Base-by-base conservation (phyloP, 1,140 invertebrate genomes). In the Druon quercuslanigerum region DNA sequence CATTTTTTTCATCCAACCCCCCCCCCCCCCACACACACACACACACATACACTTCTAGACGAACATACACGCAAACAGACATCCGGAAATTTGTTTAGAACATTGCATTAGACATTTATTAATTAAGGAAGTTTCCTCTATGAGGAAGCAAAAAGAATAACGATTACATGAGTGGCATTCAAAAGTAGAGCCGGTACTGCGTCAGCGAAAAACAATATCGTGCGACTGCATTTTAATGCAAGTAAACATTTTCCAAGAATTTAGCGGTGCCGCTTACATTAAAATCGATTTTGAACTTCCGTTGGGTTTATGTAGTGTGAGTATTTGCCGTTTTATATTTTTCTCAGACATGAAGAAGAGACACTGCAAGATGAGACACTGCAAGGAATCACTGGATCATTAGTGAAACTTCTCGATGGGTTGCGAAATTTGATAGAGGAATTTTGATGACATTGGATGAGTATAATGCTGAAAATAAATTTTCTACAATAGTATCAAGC, bases 201-300 rank as follows among this genome's bases (percentile, higher is more conserved):
- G 57, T 66, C 57, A 66, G 25, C 57, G 33, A 66, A 66, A 46
- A 46, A 46, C 40, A 46, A 46, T 46, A 66, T 14, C 33, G 13
- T 40, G 57, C 25, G 33, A 66, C 33, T 66, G 57, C 57, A 16
- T 66, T 66, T 66, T 66, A 66, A 66, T 66, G 25, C 57, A 66
- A 66, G 40, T 40, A 16, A 40, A 66, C 57, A 66, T 66, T 66
- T 66, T 66, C 25, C 57, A 40, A 5, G 1, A 33, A 14, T 16
- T 66, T 13, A 40, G 40, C 40, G 7, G 11, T 46, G 20, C 13
- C 25, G 25, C 57, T 40, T 66, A 40, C 57, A 66, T 66, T 66
- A 16, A 66, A 33, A 40, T 40, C 13, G 20, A 66, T 33, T 66
- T 66, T 66, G 25, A 16, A 40, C 57, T 66, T 66, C 13, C 20